Evolutionary conservation across 2,797 vertebrate genomes (phyloP).

Genomic region (Phaenicophaeus curvirostris): DNA sequence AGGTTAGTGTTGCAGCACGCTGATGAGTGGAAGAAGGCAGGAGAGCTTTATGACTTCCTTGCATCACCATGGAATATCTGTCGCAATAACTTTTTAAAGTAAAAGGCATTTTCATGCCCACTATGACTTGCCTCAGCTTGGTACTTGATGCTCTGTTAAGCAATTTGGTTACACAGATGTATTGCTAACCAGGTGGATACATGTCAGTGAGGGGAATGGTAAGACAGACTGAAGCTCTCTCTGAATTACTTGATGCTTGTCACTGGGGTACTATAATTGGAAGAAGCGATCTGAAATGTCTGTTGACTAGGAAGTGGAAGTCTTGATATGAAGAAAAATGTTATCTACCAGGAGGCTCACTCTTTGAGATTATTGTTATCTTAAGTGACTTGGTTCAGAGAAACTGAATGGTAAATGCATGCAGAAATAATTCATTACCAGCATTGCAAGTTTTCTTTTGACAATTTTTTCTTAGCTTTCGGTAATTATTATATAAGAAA

Average conservation of each 20-base stretch:
- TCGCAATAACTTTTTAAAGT: not conserved
- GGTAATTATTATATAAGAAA: not conserved
- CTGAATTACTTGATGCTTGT: not conserved
- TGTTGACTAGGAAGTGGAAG: not conserved
- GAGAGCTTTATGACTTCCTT: not conserved
- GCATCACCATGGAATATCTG: not conserved
- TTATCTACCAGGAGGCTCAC: not conserved
- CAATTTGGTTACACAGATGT: not conserved
- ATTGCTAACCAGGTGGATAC: not conserved
- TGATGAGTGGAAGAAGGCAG: not conserved
- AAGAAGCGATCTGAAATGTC: not conserved
- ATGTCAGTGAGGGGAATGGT: not conserved
- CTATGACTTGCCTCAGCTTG: not conserved
- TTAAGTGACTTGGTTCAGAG: conserved; percentile 4
- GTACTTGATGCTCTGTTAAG: not conserved
- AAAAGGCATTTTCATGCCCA: not conserved
- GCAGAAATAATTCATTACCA: not conserved
- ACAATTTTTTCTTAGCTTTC: not conserved
- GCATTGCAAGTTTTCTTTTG: not conserved
- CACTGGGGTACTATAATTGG: not conserved
- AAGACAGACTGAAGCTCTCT: not conserved
- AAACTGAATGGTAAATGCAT: not conserved
- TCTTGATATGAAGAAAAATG: not conserved
- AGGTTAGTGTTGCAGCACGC: not conserved
- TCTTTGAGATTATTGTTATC: not conserved